phyloP scores from a whole-genome alignment of 2,797 vertebrate species.

The Vireo griseus region DNA sequence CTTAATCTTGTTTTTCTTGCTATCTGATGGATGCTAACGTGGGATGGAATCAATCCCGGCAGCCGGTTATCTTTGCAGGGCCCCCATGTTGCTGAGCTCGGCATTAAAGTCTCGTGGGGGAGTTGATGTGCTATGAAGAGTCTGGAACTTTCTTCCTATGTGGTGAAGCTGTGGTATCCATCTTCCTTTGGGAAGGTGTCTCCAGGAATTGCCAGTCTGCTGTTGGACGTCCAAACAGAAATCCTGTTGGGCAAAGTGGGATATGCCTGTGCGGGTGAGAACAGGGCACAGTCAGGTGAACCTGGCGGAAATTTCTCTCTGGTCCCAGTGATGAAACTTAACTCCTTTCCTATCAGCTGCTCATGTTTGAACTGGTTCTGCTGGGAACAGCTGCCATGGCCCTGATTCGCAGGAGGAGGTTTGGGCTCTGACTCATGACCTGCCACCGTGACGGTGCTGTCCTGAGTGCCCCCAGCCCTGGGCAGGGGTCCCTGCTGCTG shows the following conservation, averaged over 20 bases:
- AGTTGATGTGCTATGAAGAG: neutral
- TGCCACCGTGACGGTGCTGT: fast-evolving
- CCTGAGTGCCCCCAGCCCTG: fast-evolving
- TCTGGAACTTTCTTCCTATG: neutral
- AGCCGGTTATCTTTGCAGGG: conserved; percentile 15
- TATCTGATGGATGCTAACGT: conserved; percentile 14
- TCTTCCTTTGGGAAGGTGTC: neutral
- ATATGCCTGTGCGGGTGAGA: neutral
- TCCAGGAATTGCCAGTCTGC: neutral
- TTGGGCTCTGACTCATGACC: neutral
- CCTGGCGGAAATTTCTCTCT: neutral
- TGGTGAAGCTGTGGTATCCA: neutral
- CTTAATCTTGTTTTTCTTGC: conserved; percentile 55
- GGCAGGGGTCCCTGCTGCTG: neutral
- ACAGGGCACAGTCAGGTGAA: neutral
- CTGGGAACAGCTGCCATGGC: neutral
- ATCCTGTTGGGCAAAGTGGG: neutral
- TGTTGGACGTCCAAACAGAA: fast-evolving
- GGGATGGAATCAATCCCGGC: conserved; percentile 9
- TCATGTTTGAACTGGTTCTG: conserved; percentile 32
- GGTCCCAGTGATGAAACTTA: neutral
- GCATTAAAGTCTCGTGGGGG: neutral
- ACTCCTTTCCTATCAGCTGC: neutral
- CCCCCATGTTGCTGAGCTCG: neutral
- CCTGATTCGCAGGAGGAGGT: neutral